These are phyloP conservation scores for Meles meles DNA, from an alignment of 2,113 vertebrate genomes.

Conservation along the genomic window DNA sequence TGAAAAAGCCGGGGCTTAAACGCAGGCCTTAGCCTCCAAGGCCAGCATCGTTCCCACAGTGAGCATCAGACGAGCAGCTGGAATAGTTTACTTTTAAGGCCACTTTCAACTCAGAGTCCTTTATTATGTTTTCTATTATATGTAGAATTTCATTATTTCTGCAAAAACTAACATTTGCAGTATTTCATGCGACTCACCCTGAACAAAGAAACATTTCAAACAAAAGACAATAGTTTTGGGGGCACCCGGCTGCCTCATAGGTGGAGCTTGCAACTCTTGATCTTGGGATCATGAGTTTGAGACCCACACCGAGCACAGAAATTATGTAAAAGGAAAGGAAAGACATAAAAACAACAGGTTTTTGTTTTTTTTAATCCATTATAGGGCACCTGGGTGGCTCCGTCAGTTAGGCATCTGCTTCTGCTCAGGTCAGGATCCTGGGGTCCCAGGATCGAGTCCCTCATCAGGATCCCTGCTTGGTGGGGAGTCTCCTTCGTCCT, in stretches of 20 bases:
- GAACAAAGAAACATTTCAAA: conserved; percentile 10
- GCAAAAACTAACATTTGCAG: background rate
- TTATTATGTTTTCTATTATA: background rate
- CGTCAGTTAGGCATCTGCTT: background rate
- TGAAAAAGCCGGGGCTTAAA: background rate
- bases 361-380: background rate
- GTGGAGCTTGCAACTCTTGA: background rate
- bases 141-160: background rate
- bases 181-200: background rate
- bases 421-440: background rate
- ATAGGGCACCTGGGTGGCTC: background rate
- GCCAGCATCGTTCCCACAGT: background rate
- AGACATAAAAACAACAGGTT: background rate
- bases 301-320: background rate
- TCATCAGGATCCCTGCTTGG: background rate
- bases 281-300: background rate
- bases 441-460: background rate
- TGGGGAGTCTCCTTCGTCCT: background rate
- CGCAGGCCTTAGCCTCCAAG: background rate
- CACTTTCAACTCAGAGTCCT: background rate
- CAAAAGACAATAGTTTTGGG: background rate
- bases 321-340: background rate
- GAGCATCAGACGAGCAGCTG: background rate
- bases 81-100: background rate
- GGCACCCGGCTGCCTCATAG: background rate